Conservation (phyloP, 2,797 vertebrate species). For the Tenualosa thibaudeaui region DNA sequence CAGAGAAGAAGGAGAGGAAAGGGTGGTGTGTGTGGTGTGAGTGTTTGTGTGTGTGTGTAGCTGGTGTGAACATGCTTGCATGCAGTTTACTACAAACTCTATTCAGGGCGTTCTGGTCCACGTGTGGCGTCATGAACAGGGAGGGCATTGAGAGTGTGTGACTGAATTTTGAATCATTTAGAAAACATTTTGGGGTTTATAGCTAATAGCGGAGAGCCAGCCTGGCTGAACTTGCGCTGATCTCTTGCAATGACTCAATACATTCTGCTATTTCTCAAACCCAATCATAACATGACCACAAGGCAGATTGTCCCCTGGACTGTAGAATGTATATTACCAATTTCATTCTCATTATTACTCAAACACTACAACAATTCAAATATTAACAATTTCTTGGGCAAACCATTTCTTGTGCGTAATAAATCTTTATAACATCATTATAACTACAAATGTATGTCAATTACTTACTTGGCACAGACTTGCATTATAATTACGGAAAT, state of each 20-base stretch:
- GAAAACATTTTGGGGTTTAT: slow-evolving; percentile 50
- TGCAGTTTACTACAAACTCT: not conserved
- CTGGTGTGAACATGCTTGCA: not conserved
- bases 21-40: not conserved
- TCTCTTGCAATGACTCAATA: slow-evolving; percentile 72
- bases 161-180: slow-evolving; percentile 54
- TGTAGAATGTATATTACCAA: slow-evolving; percentile 43
- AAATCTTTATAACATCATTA: not conserved
- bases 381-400: not conserved
- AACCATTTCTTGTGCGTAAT: not conserved
- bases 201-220: slow-evolving; percentile 52
- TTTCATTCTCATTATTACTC: slow-evolving; percentile 47
- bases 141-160: slow-evolving; percentile 39
- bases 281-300: slow-evolving; percentile 59
- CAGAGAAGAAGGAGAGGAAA: not conserved
- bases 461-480: not conserved
- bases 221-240: slow-evolving; percentile 60
- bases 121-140: not conserved
- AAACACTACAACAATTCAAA: slow-evolving; percentile 26
- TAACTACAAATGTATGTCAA: not conserved
- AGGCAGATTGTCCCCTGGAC: slow-evolving; percentile 47
- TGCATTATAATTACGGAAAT: not conserved
- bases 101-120: not conserved
- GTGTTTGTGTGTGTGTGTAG: not conserved
- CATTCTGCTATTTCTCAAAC: slow-evolving; percentile 67